Conservation (phyloP, 2,113 vertebrate species). For the Cichladusa arquata region DNA sequence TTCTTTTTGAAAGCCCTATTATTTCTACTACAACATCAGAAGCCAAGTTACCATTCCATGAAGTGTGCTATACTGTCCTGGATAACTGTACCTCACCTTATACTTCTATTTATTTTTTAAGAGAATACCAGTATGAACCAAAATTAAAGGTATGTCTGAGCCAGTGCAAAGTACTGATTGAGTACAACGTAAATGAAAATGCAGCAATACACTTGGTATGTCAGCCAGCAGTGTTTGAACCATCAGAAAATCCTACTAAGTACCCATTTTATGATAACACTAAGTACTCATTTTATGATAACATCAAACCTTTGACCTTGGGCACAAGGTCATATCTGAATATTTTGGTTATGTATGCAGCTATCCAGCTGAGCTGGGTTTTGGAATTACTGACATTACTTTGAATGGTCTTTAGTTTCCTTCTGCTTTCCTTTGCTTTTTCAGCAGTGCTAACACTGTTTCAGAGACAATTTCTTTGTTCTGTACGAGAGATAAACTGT, state of each 20-base stretch:
- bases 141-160: not conserved
- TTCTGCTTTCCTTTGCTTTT: conserved; percentile 5
- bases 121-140: not conserved
- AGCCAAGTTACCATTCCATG: not conserved
- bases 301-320: not conserved
- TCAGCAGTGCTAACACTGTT: not conserved
- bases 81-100: not conserved
- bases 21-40: not conserved
- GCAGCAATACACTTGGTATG: not conserved
- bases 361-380: not conserved
- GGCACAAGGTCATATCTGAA: not conserved
- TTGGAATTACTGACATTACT: not conserved
- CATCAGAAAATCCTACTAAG: not conserved
- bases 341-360: not conserved
- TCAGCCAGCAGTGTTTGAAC: not conserved
- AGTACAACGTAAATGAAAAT: not conserved
- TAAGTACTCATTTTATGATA: not conserved
- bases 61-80: not conserved
- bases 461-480: conserved; percentile 1
- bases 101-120: not conserved
- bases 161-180: not conserved
- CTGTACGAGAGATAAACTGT: conserved; percentile 17
- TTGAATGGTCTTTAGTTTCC: not conserved
- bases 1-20: not conserved
- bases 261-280: not conserved